Evolutionary conservation across 2,888 invertebrate species (phyloP).

Genomic region (Hymenopus coronatus): DNA sequence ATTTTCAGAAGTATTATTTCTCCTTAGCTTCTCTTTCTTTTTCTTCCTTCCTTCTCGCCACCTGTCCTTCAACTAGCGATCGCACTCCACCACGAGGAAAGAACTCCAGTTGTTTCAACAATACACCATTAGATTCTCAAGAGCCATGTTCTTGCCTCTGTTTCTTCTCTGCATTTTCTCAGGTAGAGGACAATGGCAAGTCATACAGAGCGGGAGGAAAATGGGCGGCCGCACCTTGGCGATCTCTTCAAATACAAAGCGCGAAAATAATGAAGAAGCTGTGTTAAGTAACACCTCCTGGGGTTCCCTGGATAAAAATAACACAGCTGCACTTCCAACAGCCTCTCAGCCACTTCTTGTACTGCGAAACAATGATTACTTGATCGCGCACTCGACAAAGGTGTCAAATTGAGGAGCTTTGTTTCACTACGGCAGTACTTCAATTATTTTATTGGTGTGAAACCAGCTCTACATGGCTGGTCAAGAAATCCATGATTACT

Average conservation of each 20-base stretch:
- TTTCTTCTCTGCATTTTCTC: background rate
- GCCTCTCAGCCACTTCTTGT: background rate
- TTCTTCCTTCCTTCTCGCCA: background rate
- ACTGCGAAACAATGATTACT: background rate
- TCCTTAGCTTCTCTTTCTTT: background rate
- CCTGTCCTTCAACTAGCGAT: background rate
- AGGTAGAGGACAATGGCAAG: background rate
- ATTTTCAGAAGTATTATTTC: background rate
- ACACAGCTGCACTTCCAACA: background rate
- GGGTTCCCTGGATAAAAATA: background rate
- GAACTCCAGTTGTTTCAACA: background rate
- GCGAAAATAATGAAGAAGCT: background rate
- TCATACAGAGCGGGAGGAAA: background rate
- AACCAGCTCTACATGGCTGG: too few relatives aligned
- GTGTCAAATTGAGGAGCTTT: too few relatives aligned
- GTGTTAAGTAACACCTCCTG: background rate
- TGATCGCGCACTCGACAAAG: too few relatives aligned
- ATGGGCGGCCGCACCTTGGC: background rate
- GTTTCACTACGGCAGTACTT: too few relatives aligned
- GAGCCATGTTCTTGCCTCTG: background rate
- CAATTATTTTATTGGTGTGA: too few relatives aligned
- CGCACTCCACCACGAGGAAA: background rate
- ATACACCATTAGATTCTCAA: background rate
- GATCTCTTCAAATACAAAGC: background rate
- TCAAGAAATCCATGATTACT: too few relatives aligned